These are phyloP conservation scores for Pollimyrus isidori DNA, from an alignment of 2,113 vertebrate genomes.

Conservation along the genomic window DNA sequence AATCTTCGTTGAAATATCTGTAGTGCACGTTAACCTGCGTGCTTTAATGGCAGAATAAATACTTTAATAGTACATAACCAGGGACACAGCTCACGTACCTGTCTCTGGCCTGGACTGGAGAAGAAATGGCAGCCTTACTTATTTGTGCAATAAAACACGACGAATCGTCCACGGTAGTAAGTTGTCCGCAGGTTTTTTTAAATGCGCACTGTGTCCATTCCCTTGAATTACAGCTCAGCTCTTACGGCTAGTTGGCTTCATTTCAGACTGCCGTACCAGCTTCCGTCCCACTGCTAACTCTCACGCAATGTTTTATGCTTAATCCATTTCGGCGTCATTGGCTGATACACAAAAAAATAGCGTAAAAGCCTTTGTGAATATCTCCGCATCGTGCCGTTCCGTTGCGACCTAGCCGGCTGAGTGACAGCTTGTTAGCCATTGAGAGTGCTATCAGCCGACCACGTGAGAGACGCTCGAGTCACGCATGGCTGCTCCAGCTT, in stretches of 20 bases:
- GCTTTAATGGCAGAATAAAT: background rate
- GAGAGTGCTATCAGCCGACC: background rate
- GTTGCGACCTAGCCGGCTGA: background rate
- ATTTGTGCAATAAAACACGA: background rate
- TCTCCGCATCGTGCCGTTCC: background rate
- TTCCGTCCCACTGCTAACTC: conserved; percentile 7
- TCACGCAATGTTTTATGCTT: conserved; percentile 22
- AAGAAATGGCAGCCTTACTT: background rate
- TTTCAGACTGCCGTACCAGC: conserved; percentile 9
- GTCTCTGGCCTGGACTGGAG: conserved; percentile 11
- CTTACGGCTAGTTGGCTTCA: background rate
- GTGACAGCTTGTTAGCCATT: background rate
- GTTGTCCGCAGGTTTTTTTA: background rate
- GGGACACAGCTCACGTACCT: conserved; percentile 18
- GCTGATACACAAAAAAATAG: background rate
- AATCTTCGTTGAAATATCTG: background rate
- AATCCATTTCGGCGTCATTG: background rate
- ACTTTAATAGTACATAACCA: background rate
- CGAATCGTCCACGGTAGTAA: background rate
- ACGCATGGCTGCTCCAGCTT: background rate
- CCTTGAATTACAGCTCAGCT: background rate
- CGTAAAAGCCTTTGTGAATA: conserved; percentile 17
- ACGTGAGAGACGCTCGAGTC: background rate
- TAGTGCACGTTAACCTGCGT: background rate
- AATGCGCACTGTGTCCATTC: background rate